Evolutionary conservation across 2,113 vertebrate species (phyloP), one percentile per base, ranked within the genome.

Genomic region (Helogale parvula): DNA sequence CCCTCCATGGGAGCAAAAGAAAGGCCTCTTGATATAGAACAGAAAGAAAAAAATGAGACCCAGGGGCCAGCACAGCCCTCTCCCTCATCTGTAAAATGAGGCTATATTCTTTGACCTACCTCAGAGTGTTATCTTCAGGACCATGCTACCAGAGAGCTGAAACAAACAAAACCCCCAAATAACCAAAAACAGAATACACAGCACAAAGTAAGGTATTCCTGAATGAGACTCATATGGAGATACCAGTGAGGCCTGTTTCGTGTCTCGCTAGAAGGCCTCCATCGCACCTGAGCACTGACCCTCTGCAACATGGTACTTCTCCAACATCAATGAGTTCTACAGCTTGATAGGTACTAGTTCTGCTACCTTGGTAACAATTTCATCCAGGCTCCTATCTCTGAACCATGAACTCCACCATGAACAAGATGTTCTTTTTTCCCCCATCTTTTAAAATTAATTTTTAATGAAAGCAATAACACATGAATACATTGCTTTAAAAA

Each of bases 381-480:
- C 5, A 0, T 50, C 19, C 25, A 88, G 27, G 14, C 4, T 15
- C 50, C 41, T 31, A 0, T 52, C 27, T 69, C 86, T 63, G 91
- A 76, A 60, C 81, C 65, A 35, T 12, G 41, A 85, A 38, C 25
- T 83, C 19, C 60, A 41, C 77, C 47, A 6, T 27, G 25, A 77
- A 35, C 23, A 63, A 52, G 45, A 63, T 41, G 19, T 45, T 94
- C 21, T 25, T 88, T 29, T 29, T 21, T 2, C 27, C 31, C 17
- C 45, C n/a, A 33, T 89, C 47, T 90, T 96, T 85, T 31, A 71
- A 86, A 41, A 63, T 74, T 76, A 68, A 25, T 94, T 90, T 94
- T 79, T 54, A 90, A 71, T 71, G 29, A 57, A 80, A 66, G 19
- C 45, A 29, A 31, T 47, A 63, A 85, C 17, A 45, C 4, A 5